Base-by-base conservation (phyloP, 2,888 invertebrate genomes). In the Lasioglossum calceatum region DNA sequence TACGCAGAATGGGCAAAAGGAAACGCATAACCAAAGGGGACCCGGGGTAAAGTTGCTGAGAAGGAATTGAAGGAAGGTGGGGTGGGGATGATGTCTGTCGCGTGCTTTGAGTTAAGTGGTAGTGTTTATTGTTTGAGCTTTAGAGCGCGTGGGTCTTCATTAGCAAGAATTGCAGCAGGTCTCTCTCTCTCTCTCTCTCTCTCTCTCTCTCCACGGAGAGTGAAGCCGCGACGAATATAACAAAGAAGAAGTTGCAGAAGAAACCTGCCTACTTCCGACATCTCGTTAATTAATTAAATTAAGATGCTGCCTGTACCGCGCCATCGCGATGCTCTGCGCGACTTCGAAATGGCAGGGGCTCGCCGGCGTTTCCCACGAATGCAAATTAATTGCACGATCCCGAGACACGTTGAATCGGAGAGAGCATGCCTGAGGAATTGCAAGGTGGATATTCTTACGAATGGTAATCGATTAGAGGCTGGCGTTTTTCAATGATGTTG, bases 261-360 rank as follows among this genome's bases (percentile, higher is more conserved):
- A 82, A 89, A 81, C 82, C 75, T 74, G 72, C 64, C 88, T 75
- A 85, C 81, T 88, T 89, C 81, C 84, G 71, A 86, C 82, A 84
- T 90, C 83, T 87, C 85, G 87, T 91, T 92, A 93, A 93, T 93
- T 93, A 93, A 92, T 93, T 86, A 91, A 91, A 92, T 92, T 90
- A 88, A 89, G 82, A 84, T 82, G 67, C 82, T 79, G 70, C 58
- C 73, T 42, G 77, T 39, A 32, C 47, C 32, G 23, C 72, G 39
- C 72, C 42, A 27, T 23, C 23, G 42, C 7, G n/a, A 61, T 75
- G 67, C 36, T 39, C n/a, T 8, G 4, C 39, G 67, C 67, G 61
- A 42, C 77, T 77, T n/a, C 72, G 72, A 84, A 77, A 82, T 61
- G 74, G 27, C 39, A 19, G 23, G 32, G 14, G 67, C 10, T 7